Conservation (phyloP, 2,888 invertebrate species). For the Plagodis dolabraria region DNA sequence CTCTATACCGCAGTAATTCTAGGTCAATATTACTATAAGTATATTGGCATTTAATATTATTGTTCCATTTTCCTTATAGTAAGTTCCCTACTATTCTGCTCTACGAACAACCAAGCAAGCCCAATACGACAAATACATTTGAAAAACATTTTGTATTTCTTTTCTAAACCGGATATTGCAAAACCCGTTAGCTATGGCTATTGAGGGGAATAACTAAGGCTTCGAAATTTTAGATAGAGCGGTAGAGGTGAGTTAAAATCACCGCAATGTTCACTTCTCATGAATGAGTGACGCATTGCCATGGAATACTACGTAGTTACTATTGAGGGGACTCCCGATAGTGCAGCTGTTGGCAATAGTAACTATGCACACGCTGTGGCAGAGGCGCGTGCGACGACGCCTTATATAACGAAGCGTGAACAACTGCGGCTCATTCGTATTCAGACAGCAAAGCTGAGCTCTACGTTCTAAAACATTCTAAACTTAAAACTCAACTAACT, state of each 20-base stretch:
- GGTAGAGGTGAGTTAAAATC: conserved; percentile 30
- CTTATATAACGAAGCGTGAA: conserved; percentile 41
- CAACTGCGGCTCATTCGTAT: conserved; percentile 41
- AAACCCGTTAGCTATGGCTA: conserved; percentile 11
- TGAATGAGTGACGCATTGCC: conserved; percentile 52
- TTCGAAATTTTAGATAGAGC: conserved; percentile 11
- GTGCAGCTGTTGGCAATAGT: conserved; percentile 22
- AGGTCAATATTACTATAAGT: too few relatives aligned
- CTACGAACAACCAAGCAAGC: conserved; percentile 5
- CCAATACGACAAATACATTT: background rate
- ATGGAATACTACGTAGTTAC: conserved; percentile 29
- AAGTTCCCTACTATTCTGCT: background rate
- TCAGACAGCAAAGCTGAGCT: conserved; percentile 28
- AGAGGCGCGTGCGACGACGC: conserved; percentile 45
- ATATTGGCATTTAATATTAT: background rate
- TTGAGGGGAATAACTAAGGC: conserved; percentile 21
- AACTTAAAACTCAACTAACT: conserved; percentile 2
- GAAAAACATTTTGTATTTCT: background rate
- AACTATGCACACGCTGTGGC: conserved; percentile 21
- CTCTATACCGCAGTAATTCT: too few relatives aligned
- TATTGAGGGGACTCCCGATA: conserved; percentile 53
- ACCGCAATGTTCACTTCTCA: conserved; percentile 28
- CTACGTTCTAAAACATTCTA: conserved; percentile 12
- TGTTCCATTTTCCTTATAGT: conserved; percentile 7
- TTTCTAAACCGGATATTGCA: conserved; percentile 6